Conservation (phyloP, 2,888 invertebrate species). For the Cotesia congregata region DNA sequence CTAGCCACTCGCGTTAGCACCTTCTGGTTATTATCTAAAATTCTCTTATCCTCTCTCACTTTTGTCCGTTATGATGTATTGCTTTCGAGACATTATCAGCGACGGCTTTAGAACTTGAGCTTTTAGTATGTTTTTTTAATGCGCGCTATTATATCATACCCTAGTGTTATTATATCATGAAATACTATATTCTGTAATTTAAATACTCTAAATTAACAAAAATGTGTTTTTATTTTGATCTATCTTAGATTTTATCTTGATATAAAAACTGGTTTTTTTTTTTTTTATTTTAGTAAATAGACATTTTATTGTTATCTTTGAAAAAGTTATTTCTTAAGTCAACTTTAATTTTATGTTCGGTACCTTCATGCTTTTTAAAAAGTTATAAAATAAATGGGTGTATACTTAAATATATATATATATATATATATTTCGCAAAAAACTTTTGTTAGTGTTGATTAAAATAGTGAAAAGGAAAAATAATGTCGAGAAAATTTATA, state of each 20-base stretch:
- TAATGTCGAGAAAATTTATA: neutral
- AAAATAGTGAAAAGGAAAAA: neutral
- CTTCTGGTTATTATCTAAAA: neutral
- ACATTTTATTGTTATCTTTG: neutral
- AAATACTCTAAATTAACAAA: neutral
- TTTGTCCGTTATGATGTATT: neutral
- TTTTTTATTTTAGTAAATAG: no score
- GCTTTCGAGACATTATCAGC: neutral
- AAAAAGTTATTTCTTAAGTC: neutral
- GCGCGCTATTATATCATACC: neutral
- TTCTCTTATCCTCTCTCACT: neutral
- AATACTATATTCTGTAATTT: neutral
- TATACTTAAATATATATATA: neutral
- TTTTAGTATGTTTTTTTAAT: neutral
- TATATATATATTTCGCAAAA: neutral
- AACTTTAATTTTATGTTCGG: neutral
- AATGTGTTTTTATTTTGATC: no score
- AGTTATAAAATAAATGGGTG: neutral
- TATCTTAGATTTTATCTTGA: no score
- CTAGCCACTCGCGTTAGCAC: neutral
- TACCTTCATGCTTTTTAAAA: neutral
- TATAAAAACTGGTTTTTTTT: no score
- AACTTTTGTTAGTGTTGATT: neutral
- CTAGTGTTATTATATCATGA: neutral
- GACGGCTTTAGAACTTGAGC: neutral